phyloP scores from a whole-genome alignment of 2,888 invertebrate species.

The Agrotis segetum region DNA sequence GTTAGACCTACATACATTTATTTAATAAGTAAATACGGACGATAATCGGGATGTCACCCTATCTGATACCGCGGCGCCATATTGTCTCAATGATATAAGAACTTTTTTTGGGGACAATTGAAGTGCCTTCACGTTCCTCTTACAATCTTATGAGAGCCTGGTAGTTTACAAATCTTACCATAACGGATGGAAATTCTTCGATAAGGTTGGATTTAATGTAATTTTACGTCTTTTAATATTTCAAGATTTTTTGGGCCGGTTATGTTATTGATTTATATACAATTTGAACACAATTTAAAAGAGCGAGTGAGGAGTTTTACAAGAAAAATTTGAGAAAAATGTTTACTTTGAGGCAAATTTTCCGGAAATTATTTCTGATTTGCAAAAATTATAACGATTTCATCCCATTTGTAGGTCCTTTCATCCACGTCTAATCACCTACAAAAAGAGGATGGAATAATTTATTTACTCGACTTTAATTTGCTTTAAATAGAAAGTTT shows the following conservation, averaged over 20 bases:
- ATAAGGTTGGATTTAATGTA: not conserved
- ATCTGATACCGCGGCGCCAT: constrained; percentile 84
- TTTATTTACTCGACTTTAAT: no score
- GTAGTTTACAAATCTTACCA: constrained; percentile 55
- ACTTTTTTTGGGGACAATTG: constrained; percentile 58
- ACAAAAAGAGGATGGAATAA: no score
- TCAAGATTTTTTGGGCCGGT: not conserved
- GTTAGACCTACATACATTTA: not conserved
- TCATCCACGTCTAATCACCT: no score
- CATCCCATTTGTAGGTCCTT: no score
- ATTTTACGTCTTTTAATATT: not conserved
- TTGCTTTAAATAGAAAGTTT: no score
- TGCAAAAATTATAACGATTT: no score
- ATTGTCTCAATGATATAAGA: constrained; percentile 82
- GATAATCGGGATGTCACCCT: constrained; percentile 49
- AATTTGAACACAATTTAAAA: not conserved
- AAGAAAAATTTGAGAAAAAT: not conserved
- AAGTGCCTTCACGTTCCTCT: constrained; percentile 62
- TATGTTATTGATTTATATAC: no score
- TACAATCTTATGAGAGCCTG: constrained; percentile 64
- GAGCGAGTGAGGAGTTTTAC: not conserved
- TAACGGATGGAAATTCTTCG: not conserved
- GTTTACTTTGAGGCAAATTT: no score
- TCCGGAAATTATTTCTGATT: no score
- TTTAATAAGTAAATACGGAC: constrained; percentile 9